These are phyloP conservation scores for Ceramica pisi DNA, from an alignment of 2,888 invertebrate species.

Conservation along the genomic window DNA sequence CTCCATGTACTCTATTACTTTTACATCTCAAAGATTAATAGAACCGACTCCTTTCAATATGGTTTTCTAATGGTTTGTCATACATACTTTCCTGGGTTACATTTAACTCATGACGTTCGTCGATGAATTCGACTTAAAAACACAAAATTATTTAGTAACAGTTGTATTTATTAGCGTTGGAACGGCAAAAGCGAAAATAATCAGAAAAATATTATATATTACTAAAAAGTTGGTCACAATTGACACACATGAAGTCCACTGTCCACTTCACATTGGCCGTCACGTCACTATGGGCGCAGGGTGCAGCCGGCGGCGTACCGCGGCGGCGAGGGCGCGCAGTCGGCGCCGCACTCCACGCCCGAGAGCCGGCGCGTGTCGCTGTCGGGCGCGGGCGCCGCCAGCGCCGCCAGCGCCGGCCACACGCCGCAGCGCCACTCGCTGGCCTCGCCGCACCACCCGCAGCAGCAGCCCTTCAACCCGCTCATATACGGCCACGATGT, in stretches of 20 bases:
- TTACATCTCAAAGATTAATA: neutral
- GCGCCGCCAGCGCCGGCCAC: slow-evolving; percentile 77
- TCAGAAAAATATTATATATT: no score
- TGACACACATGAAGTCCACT: no score
- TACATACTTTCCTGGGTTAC: neutral
- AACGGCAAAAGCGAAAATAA: neutral
- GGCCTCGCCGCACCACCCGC: slow-evolving; percentile 79
- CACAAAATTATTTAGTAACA: neutral
- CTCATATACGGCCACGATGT: slow-evolving; percentile 98
- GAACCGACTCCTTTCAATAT: neutral
- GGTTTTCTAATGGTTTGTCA: neutral
- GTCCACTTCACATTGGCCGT: no score
- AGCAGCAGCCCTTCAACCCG: slow-evolving; percentile 93
- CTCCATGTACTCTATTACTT: neutral
- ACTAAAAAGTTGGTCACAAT: no score
- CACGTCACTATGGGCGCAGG: slow-evolving; percentile 65
- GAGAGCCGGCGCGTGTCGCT: slow-evolving; percentile 85
- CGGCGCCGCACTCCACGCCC: slow-evolving; percentile 83
- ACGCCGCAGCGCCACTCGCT: slow-evolving; percentile 86
- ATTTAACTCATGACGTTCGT: neutral
- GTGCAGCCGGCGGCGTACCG: slow-evolving; percentile 81
- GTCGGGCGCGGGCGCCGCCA: slow-evolving; percentile 71
- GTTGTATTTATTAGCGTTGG: neutral
- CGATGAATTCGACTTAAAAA: no score
- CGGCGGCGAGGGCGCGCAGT: slow-evolving; percentile 77